A percentile compares a stretch with the other conserved stretches of the same genome.
phyloP scores from a whole-genome alignment of 2,797 vertebrate species.

The Hippopotamyrus pictus region DNA sequence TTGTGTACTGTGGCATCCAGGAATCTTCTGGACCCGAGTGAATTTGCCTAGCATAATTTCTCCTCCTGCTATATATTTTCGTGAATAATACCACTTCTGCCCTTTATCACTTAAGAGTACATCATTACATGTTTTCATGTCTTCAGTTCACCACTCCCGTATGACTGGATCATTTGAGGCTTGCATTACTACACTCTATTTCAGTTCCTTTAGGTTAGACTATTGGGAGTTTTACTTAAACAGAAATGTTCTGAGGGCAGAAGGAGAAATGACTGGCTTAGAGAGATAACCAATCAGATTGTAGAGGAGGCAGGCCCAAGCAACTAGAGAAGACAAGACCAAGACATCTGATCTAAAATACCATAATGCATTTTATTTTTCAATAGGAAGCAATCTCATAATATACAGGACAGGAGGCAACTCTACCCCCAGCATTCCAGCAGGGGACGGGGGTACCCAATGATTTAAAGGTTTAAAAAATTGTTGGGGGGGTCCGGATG shows the following conservation, averaged over 20 bases:
- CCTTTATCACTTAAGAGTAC: neutral
- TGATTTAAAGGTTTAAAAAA: neutral
- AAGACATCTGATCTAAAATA: neutral
- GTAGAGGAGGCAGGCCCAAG: neutral
- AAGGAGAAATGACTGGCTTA: neutral
- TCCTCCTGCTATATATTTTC: neutral
- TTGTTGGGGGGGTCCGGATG: neutral
- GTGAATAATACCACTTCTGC: neutral
- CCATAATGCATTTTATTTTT: neutral
- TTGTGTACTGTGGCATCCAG: neutral
- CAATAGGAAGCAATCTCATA: neutral
- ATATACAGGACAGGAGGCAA: neutral
- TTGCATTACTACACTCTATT: neutral
- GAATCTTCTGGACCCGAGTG: neutral
- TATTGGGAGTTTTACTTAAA: neutral
- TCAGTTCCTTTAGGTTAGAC: neutral
- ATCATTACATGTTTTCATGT: neutral
- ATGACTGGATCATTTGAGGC: neutral
- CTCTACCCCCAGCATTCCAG: neutral
- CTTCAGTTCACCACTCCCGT: neutral
- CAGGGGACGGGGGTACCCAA: neutral
- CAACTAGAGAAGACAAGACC: neutral
- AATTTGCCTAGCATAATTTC: neutral
- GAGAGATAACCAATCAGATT: neutral
- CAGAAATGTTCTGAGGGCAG: neutral